A percentile compares a stretch with the other conserved stretches of the same genome.
Evolutionary conservation across 2,797 vertebrate genomes (phyloP).

Genomic region (Arctocebus calabarensis): DNA sequence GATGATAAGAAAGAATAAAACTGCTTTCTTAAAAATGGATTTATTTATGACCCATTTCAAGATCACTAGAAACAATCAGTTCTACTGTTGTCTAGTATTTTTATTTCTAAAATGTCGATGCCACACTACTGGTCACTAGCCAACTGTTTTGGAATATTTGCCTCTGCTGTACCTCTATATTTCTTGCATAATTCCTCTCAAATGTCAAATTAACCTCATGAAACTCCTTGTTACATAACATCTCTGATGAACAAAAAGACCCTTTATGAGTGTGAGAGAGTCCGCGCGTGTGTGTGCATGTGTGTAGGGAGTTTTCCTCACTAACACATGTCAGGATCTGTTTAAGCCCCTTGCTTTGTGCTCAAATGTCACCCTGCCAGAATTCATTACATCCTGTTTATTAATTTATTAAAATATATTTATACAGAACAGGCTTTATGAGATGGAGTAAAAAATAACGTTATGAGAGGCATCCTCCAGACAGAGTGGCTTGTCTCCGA

Average conservation of each 20-base stretch:
- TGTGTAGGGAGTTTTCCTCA: slow-evolving; percentile 81
- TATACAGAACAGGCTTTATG: slow-evolving; percentile 88
- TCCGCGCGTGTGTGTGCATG: not conserved
- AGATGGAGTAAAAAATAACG: slow-evolving; percentile 88
- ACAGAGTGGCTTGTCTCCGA: slow-evolving; percentile 75
- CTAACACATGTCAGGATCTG: slow-evolving; percentile 87
- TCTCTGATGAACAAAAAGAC: not conserved
- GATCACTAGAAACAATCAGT: not conserved
- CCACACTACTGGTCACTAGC: not conserved
- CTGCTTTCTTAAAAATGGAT: not conserved
- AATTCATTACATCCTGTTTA: slow-evolving; percentile 89
- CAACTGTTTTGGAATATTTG: not conserved
- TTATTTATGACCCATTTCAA: not conserved
- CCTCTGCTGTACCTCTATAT: not conserved
- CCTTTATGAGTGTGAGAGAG: not conserved
- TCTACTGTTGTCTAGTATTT: not conserved
- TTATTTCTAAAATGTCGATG: not conserved
- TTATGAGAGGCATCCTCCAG: slow-evolving; percentile 86
- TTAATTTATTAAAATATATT: slow-evolving; percentile 91
- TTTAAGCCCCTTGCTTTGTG: slow-evolving; percentile 86
- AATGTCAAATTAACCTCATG: not conserved
- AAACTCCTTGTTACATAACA: not conserved
- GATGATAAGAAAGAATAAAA: not conserved
- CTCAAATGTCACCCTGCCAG: slow-evolving; percentile 92
- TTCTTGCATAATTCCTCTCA: not conserved